A percentile compares a stretch with the other conserved stretches of the same genome.
These are phyloP conservation scores for Temnothorax nylanderi DNA, from an alignment of 1,140 invertebrate genomes.

Conservation along the genomic window DNA sequence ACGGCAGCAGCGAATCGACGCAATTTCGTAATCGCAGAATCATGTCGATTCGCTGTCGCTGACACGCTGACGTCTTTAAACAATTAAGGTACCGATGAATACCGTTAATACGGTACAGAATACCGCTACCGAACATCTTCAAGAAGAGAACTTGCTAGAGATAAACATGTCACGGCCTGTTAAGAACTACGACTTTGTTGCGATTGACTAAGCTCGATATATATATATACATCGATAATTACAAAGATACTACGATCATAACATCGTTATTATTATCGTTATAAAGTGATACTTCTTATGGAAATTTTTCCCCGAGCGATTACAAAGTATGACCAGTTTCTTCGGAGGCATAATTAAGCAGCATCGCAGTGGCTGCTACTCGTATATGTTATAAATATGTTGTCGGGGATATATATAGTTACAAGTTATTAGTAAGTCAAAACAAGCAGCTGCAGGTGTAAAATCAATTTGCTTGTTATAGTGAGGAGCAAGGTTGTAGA, in stretches of 20 bases:
- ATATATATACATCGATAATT: not conserved
- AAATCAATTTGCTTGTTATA: conserved; percentile 19
- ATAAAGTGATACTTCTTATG: not conserved
- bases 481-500: not conserved
- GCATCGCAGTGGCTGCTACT: not conserved
- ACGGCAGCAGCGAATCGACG: not conserved
- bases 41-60: not conserved
- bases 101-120: conserved; percentile 11
- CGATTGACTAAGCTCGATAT: not conserved
- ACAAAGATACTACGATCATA: not conserved
- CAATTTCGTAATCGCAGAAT: conserved; percentile 3
- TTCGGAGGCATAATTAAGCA: not conserved
- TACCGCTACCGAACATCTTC: not conserved
- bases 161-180: conserved; percentile 2
- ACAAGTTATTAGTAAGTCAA: not conserved
- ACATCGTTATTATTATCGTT: conserved; percentile 12
- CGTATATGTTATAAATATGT: not conserved
- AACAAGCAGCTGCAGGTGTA: conserved; percentile 17
- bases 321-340: conserved; percentile 1
- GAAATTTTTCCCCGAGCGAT: not conserved
- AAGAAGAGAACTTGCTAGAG: not conserved
- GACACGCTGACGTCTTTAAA: not conserved
- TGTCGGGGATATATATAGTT: not conserved
- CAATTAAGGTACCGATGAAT: not conserved
- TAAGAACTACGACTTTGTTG: not conserved